Evolutionary conservation across 2,113 vertebrate species (phyloP).

Genomic region (Gymnarchus niloticus): DNA sequence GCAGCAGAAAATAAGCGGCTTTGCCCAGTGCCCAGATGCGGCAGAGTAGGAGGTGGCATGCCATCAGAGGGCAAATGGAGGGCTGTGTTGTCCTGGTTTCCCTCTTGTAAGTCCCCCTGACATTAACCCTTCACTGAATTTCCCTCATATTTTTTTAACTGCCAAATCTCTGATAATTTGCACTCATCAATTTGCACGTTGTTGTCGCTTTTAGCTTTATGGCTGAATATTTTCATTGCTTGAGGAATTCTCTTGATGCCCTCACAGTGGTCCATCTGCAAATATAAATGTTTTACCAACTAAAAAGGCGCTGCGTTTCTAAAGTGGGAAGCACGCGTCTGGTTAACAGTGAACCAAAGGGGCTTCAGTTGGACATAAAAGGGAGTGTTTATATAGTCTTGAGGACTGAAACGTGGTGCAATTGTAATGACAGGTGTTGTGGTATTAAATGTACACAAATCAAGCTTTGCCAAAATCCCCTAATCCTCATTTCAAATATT

Average conservation of each 20-base stretch:
- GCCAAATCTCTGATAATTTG: neutral
- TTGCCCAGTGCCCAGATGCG: constrained; percentile 41
- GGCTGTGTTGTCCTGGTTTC: constrained; percentile 25
- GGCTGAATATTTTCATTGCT: neutral
- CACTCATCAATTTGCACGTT: neutral
- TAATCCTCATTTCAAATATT: constrained; percentile 8
- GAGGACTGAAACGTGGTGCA: neutral
- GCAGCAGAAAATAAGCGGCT: constrained; percentile 33
- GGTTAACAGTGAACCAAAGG: neutral
- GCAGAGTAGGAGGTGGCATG: constrained; percentile 35
- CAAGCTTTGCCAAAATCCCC: neutral
- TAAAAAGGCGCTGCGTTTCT: neutral
- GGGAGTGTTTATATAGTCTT: neutral
- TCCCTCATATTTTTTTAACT: neutral
- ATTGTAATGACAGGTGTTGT: constrained; percentile 9
- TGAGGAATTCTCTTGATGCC: neutral
- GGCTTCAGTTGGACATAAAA: neutral
- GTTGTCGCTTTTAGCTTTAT: neutral
- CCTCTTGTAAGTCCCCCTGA: neutral
- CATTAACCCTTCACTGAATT: neutral
- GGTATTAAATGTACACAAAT: constrained; percentile 8
- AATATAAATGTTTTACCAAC: neutral
- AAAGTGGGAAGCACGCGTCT: neutral
- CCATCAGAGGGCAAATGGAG: constrained; percentile 51
- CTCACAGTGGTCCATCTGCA: neutral